Conservation (phyloP, 2,888 invertebrate species). For the Hirudinaria manillensis region DNA sequence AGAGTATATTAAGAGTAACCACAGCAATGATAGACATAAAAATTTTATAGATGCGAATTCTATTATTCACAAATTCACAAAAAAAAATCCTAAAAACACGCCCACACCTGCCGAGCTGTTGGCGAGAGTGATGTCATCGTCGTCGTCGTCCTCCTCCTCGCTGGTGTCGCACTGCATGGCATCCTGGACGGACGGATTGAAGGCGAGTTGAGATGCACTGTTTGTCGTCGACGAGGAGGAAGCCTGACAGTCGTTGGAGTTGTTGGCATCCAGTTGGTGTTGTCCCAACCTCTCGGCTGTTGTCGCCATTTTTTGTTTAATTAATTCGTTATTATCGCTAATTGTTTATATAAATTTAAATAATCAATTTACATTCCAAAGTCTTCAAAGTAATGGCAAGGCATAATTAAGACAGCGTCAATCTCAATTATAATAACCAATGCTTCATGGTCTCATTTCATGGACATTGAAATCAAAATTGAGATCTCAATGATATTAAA, state of each 20-base stretch:
- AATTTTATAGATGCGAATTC: neutral
- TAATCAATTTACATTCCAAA: too few species aligned
- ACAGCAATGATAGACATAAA: neutral
- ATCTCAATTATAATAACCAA: too few species aligned
- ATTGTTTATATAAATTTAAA: neutral
- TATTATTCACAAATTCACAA: neutral
- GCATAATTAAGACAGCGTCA: too few species aligned
- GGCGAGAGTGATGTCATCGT: neutral
- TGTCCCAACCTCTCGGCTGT: neutral
- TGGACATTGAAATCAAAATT: too few species aligned
- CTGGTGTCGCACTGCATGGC: constrained; percentile 5
- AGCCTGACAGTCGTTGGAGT: constrained; percentile 7
- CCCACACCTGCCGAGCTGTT: constrained; percentile 4
- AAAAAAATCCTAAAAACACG: neutral
- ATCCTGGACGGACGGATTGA: neutral
- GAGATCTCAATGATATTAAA: too few species aligned
- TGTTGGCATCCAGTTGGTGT: neutral
- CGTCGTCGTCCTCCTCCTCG: constrained; percentile 21
- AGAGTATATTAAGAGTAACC: neutral
- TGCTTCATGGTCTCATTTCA: too few species aligned
- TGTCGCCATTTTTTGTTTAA: neutral
- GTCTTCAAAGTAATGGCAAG: too few species aligned
- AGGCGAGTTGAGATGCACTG: constrained; percentile 3
- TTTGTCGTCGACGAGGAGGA: neutral
- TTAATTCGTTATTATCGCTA: neutral